Conservation (phyloP, 2,888 invertebrate genomes). For the Ormyrus rosae region DNA sequence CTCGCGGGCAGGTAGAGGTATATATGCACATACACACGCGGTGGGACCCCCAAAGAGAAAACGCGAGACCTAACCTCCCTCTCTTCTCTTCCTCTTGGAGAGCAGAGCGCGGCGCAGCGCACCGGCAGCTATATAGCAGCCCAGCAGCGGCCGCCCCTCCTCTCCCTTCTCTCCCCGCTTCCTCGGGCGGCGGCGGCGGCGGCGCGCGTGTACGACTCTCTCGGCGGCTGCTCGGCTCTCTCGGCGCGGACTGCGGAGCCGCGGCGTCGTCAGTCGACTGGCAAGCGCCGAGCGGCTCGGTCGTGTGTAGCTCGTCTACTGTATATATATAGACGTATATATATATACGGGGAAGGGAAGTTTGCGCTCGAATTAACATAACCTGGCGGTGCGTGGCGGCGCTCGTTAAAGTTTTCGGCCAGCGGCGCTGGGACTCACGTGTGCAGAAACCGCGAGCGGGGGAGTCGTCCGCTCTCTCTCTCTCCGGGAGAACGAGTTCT, state of each 20-base stretch:
- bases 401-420: neutral
- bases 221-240: constrained; percentile 6
- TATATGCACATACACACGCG: neutral
- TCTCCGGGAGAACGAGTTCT: neutral
- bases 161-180: neutral
- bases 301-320: constrained; percentile 3
- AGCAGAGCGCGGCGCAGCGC: neutral
- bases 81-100: too few relatives aligned
- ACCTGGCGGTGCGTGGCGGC: neutral
- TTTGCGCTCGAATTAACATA: neutral
- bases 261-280: constrained; percentile 52
- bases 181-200: constrained; percentile 19
- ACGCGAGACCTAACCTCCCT: neutral
- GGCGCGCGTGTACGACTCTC: constrained; percentile 8
- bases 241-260: constrained; percentile 5
- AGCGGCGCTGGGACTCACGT: neutral
- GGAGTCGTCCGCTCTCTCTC: neutral
- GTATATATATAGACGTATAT: too few relatives aligned
- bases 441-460: neutral
- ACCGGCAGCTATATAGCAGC: neutral
- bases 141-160: constrained; percentile 2
- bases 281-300: constrained; percentile 54
- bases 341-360: too few relatives aligned
- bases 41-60: neutral
- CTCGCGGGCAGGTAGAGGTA: neutral